These are phyloP conservation scores for Coregonus clupeaformis DNA, from an alignment of 2,113 vertebrate genomes.

Conservation along the genomic window DNA sequence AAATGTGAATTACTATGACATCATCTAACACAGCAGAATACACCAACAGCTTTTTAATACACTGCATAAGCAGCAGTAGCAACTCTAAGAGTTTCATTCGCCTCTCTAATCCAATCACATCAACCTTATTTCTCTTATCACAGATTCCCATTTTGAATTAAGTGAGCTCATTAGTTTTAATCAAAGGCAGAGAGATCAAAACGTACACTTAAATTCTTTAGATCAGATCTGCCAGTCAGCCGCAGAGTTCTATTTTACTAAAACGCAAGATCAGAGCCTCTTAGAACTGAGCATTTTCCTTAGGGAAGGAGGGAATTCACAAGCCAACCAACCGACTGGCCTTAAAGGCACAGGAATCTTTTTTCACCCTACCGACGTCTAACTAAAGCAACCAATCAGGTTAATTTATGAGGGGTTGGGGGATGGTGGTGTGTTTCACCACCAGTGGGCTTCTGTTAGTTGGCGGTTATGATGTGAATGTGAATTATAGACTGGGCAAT, in stretches of 20 bases:
- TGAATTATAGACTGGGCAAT: not conserved
- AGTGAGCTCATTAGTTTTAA: conserved; percentile 98
- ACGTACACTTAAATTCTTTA: conserved; percentile 94
- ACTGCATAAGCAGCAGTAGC: conserved; percentile 81
- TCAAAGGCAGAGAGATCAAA: conserved; percentile 97
- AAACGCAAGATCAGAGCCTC: conserved; percentile 92
- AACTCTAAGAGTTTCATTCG: conserved; percentile 94
- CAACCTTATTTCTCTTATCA: conserved; percentile 98
- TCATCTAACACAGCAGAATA: conserved; percentile 92
- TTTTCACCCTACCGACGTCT: conserved; percentile 14
- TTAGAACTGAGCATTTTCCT: conserved; percentile 85
- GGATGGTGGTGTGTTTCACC: not conserved
- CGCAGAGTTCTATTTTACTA: conserved; percentile 89
- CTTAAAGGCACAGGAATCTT: conserved; percentile 73
- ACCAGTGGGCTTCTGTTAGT: not conserved
- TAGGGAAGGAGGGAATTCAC: conserved; percentile 64
- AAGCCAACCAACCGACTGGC: not conserved
- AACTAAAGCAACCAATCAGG: not conserved
- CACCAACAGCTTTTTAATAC: conserved; percentile 94
- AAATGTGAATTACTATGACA: conserved; percentile 96
- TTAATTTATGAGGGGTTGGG: not conserved
- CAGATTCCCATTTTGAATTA: conserved; percentile 96
- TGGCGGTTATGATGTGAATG: not conserved
- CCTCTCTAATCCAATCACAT: conserved; percentile 97
- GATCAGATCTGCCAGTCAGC: conserved; percentile 94